These are phyloP conservation scores for Epinephelus fuscoguttatus DNA, from an alignment of 2,113 vertebrate genomes.

Conservation along the genomic window DNA sequence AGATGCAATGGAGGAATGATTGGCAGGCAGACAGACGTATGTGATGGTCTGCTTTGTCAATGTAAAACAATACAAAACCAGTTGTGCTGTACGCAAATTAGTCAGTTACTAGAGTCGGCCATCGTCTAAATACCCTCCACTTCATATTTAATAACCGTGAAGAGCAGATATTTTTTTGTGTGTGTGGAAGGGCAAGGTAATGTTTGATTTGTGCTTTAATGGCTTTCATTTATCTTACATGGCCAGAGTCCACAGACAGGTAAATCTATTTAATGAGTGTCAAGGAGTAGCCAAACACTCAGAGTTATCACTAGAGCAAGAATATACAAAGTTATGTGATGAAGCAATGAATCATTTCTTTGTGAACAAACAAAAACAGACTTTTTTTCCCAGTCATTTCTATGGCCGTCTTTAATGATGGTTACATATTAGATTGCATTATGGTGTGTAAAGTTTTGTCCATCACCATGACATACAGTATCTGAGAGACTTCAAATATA, in stretches of 20 bases:
- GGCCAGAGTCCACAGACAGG: background rate
- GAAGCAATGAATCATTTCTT: background rate
- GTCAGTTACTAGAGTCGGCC: background rate
- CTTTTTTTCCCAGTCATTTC: background rate
- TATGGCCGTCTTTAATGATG: no score
- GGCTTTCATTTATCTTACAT: constrained; percentile 1
- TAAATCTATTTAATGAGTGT: background rate
- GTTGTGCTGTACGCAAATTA: background rate
- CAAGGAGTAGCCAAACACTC: background rate
- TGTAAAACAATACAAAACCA: background rate
- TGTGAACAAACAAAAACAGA: background rate
- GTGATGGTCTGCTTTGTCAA: background rate
- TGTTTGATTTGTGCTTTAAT: constrained; percentile 2
- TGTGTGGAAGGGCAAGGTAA: background rate
- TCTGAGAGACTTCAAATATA: background rate
- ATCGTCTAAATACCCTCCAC: background rate
- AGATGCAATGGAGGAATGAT: background rate
- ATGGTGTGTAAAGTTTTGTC: background rate
- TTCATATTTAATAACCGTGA: background rate
- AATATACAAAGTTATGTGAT: background rate
- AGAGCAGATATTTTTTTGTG: constrained; percentile 5
- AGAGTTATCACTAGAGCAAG: background rate
- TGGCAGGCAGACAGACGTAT: background rate
- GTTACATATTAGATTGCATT: background rate
- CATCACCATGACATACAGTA: background rate